A percentile compares a stretch with the other conserved stretches of the same genome.
These are phyloP conservation scores for Autographa pulchrina DNA, from an alignment of 2,888 invertebrate species.

Conservation along the genomic window DNA sequence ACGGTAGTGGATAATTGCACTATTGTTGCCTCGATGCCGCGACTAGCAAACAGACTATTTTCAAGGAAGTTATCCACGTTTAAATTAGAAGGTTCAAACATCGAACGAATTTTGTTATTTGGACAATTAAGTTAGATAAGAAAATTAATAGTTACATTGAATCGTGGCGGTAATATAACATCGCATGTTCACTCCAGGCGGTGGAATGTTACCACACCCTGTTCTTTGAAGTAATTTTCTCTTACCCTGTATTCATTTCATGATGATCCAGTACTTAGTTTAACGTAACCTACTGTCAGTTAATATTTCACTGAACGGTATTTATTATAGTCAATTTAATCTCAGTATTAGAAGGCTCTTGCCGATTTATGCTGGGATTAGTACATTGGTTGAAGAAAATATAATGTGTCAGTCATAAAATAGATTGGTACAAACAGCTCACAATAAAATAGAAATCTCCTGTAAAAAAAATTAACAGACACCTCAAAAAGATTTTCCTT, in stretches of 20 bases:
- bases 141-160: slow-evolving; percentile 79
- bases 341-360: slow-evolving; percentile 5
- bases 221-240: slow-evolving; percentile 68
- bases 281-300: slow-evolving; percentile 41
- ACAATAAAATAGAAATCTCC: too few relatives aligned
- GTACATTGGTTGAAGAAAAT: slow-evolving; percentile 6
- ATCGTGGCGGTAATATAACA: slow-evolving; percentile 67
- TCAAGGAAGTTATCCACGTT: slow-evolving; percentile 74
- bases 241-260: slow-evolving; percentile 57
- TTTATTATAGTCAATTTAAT: slow-evolving; percentile 28
- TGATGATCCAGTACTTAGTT: slow-evolving; percentile 53
- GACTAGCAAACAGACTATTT: slow-evolving; percentile 77
- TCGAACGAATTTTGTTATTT: slow-evolving; percentile 77
- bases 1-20: slow-evolving; percentile 86
- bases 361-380: neutral
- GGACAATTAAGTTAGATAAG: slow-evolving; percentile 81
- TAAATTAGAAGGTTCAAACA: slow-evolving; percentile 80
- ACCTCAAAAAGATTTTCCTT: too few relatives aligned
- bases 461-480: too few relatives aligned
- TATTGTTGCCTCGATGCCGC: slow-evolving; percentile 80
- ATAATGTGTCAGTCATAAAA: neutral
- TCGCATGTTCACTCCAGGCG: slow-evolving; percentile 71
- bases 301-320: slow-evolving; percentile 38
- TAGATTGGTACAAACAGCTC: neutral
- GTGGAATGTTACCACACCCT: slow-evolving; percentile 60